Conservation (phyloP, 2,888 invertebrate genomes). For the Ormyrus thymus region DNA sequence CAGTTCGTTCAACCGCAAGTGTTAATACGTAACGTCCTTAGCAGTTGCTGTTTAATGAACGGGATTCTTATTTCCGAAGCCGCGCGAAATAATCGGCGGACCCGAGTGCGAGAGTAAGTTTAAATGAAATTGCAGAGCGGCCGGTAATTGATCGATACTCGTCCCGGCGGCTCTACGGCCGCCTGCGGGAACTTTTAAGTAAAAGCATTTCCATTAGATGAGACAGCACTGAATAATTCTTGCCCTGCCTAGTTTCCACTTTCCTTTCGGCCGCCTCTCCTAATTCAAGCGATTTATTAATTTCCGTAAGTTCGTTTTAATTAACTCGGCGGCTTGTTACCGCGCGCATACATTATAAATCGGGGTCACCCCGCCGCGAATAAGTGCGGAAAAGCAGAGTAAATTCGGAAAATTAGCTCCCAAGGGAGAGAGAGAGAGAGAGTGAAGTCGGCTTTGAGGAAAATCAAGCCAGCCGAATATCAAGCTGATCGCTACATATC, state of each 20-base stretch:
- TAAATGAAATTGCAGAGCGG: no score
- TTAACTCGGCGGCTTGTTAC: slow-evolving; percentile 1
- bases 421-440: no score
- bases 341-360: not conserved
- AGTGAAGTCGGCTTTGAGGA: not conserved
- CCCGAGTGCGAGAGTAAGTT: no score
- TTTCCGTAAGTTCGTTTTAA: slow-evolving; percentile 24
- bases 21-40: slow-evolving; percentile 57
- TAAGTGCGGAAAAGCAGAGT: no score
- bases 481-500: no score
- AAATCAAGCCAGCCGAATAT: no score
- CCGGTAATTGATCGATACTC: no score
- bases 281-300: slow-evolving; percentile 34
- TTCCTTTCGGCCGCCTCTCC: not conserved
- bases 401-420: no score
- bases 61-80: no score
- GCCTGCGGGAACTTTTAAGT: no score
- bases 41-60: slow-evolving; percentile 1
- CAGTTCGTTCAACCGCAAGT: slow-evolving; percentile 56
- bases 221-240: not conserved
- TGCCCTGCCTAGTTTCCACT: not conserved
- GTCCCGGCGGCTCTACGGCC: no score
- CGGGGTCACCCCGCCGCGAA: not conserved
- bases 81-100: no score
- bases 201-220: slow-evolving; percentile 21